phyloP scores from a whole-genome alignment of 2,113 vertebrate species.

The Pimephales promelas region DNA sequence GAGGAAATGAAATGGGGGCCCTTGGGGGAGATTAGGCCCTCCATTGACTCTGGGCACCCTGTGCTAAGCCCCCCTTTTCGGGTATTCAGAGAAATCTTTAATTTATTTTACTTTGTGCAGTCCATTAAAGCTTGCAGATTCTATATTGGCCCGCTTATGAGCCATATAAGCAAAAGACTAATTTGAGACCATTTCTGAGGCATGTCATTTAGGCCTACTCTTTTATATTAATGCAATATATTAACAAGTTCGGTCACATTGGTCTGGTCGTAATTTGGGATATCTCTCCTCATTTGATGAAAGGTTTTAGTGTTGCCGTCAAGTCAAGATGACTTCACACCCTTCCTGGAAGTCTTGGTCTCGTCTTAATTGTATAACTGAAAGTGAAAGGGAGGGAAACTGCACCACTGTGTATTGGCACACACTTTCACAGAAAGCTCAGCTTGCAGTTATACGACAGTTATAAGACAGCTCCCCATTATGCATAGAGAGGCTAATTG shows the following conservation, averaged over 20 bases:
- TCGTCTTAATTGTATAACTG: constrained; percentile 20
- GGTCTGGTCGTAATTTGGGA: background rate
- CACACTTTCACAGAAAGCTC: constrained; percentile 44
- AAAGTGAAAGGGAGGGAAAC: constrained; percentile 20
- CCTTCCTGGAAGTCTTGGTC: background rate
- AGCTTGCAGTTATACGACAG: constrained; percentile 55
- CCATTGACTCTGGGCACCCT: no score
- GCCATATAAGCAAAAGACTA: no score
- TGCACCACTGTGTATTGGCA: constrained; percentile 25
- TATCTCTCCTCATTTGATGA: background rate
- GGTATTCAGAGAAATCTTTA: background rate
- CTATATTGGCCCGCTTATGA: no score
- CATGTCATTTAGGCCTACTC: background rate
- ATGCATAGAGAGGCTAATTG: constrained; percentile 73
- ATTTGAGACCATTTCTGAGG: no score
- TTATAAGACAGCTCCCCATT: constrained; percentile 64
- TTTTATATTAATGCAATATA: constrained; percentile 5
- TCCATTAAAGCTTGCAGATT: no score
- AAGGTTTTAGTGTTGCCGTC: constrained; percentile 8
- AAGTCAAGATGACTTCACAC: constrained; percentile 19
- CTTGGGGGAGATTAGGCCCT: no score
- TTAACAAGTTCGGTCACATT: background rate
- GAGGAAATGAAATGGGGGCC: no score
- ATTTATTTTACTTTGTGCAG: background rate
- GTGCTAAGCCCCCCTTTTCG: no score